Base-by-base conservation (phyloP, 1,140 invertebrate genomes). In the Megalopta genalis region DNA sequence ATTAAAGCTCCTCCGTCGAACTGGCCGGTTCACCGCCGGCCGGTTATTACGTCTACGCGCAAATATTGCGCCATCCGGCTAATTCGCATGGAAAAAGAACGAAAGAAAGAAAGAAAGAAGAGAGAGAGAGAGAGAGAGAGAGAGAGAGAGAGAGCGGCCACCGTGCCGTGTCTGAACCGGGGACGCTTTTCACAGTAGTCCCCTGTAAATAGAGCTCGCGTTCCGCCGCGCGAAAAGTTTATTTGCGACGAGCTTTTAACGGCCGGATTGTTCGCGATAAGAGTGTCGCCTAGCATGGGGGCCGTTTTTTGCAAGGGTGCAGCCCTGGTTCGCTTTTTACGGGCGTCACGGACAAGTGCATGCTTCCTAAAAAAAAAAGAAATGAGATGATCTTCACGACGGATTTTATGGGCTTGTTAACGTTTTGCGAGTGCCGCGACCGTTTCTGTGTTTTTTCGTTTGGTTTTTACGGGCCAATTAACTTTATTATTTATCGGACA, bases 1-100 rank as follows among this genome's bases (percentile, higher is more conserved):
- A 70, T 70, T 70, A 77, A 77, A 70, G 27, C 7, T n/a, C 39
- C 32, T 1, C 37, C 14, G 25, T n/a, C n/a, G 7, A 60, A 16
- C 65, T 63, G 54, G 73, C 10, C 64, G 60, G 71, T 52, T 18
- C 21, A 18, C 25, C 59, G 32, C 37, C 3, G 16, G 54, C 7
- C 16, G 37, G 74, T 76, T 76, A 76, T 76, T 76, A 67, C 63
- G 57, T 57, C 25, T 9, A 37, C 73, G 52, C 18, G 52, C 25
- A 66, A 59, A 46, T 39, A 76, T 42, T 46, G 37, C 46, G 37
- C 18, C 25, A 27, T 14, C 5, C 12, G 2, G 25, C 27, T 57
- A 67, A 75, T 57, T 25, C 21, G 63, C 54, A 16, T 32, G 39
- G 66, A 75, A 75, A 74, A 32, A 39, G 21, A 37, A n/a, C n/a